Evolutionary conservation across 2,797 vertebrate genomes (phyloP).

Genomic region (Macropus fuliginosus): DNA sequence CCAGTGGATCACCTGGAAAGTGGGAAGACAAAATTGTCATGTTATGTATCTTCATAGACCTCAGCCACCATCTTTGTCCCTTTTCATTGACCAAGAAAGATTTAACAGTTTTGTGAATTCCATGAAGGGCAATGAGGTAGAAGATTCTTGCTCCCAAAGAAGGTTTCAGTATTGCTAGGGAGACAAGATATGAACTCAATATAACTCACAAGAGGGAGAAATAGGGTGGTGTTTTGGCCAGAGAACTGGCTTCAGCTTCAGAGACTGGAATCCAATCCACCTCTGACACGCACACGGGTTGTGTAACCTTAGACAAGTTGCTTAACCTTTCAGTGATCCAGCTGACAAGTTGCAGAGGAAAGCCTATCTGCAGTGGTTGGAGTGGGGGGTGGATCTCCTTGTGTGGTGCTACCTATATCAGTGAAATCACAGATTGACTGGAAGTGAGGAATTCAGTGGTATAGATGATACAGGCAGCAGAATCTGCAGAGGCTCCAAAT

Average conservation of each 20-base stretch:
- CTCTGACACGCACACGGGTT: not conserved
- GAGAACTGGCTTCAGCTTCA: not conserved
- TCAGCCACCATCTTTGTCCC: not conserved
- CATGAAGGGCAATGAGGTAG: not conserved
- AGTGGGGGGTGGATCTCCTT: not conserved
- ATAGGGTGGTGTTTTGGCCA: rapidly evolving
- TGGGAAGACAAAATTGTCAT: conserved; percentile 60
- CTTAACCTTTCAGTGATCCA: not conserved
- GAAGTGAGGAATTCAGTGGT: not conserved
- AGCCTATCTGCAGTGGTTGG: not conserved
- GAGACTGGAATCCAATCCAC: not conserved
- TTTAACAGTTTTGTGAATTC: not conserved
- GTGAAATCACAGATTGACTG: not conserved
- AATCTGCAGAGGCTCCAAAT: not conserved
- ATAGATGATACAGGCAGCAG: not conserved
- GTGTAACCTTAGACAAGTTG: not conserved
- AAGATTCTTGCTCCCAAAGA: not conserved
- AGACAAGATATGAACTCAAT: not conserved
- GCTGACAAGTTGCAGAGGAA: not conserved
- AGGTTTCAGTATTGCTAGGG: not conserved
- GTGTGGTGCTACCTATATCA: not conserved
- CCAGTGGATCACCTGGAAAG: conserved; percentile 96
- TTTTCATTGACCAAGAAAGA: not conserved
- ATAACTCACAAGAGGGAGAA: not conserved
- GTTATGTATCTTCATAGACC: not conserved